Conservation (phyloP, 2,797 vertebrate species). For the Pseudopleuronectes americanus region DNA sequence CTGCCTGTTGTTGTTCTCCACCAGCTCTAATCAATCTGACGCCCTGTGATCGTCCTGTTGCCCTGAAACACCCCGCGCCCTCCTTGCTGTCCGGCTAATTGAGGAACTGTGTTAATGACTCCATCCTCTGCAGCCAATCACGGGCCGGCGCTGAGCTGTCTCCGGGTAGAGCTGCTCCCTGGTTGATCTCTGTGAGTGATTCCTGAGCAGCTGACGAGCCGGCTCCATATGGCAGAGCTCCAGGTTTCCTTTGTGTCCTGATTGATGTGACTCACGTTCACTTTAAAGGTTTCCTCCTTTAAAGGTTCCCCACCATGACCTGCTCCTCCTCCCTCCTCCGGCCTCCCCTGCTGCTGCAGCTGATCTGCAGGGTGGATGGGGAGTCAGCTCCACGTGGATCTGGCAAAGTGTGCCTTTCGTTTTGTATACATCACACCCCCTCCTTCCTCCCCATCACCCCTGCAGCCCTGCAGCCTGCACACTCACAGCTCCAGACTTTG, state of each 20-base stretch:
- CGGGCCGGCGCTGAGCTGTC: slow-evolving; percentile 30
- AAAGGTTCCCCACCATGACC: neutral
- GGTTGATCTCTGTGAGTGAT: no score
- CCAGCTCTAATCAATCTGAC: slow-evolving; percentile 6
- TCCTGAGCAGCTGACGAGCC: slow-evolving; percentile 64
- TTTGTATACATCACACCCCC: slow-evolving; percentile 66
- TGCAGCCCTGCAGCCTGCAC: slow-evolving; percentile 50
- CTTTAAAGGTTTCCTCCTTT: slow-evolving; percentile 71
- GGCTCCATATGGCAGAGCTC: slow-evolving; percentile 80
- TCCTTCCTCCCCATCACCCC: neutral
- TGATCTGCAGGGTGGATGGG: slow-evolving; percentile 49
- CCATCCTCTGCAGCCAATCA: slow-evolving; percentile 50
- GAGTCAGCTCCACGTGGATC: slow-evolving; percentile 65
- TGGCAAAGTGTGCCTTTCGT: slow-evolving; percentile 81
- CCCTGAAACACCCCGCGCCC: neutral
- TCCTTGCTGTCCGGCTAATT: slow-evolving; percentile 38
- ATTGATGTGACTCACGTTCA: slow-evolving; percentile 79
- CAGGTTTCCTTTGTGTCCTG: slow-evolving; percentile 75
- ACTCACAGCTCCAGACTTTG: slow-evolving; percentile 79
- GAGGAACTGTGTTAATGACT: slow-evolving; percentile 15
- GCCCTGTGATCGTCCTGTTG: neutral
- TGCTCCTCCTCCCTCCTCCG: neutral
- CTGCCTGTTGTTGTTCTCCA: no score
- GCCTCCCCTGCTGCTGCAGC: slow-evolving; percentile 12
- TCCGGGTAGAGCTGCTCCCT: neutral